Evolutionary conservation across 2,113 vertebrate species (phyloP), one percentile per base, ranked within the genome.

Genomic region (Turdus rufiventris): DNA sequence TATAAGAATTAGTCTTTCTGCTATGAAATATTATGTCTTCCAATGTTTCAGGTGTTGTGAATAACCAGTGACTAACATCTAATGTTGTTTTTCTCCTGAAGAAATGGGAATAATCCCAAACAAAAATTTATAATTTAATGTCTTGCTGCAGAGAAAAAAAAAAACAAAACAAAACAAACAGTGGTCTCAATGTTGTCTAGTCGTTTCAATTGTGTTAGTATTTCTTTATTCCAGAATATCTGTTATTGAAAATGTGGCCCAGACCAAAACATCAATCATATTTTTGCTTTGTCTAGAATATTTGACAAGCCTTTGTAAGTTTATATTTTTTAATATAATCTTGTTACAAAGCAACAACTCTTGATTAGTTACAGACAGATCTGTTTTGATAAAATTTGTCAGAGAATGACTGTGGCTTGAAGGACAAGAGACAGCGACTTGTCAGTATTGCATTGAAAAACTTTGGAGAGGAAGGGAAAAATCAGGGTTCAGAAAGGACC

Each of bases 321-420:
- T 78, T 51, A 43, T 66, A 8, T 5, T 66, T 68, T 92, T 57
- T 26, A 16, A 33, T 53, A 51, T 42, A 71, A 26, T 31, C 36
- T 75, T 81, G 18, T 81, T 76, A 84, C 23, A 79, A 88, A 91
- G 33, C 16, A 81, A 17, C 29, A 90, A 76, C 19, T 80, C 73
- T 91, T 96, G 84, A 93, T 88, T 96, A 57, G 58, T 91, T 63
- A 87, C 71, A 87, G 31, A 24, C 8, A 42, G 38, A 8, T 88
- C 53, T 83, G 20, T 81, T 85, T 84, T 94, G 77, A 76, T 70
- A 94, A 42, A 73, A 61, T 60, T 81, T 7, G 2, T 67, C 88
- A 65, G 29, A 84, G 48, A 96, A 62, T 71, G 63, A 79, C 19
- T 74, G 24, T 43, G 29, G 14, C 38, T 95, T 88, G 62, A 94